phyloP scores from a whole-genome alignment of 2,113 vertebrate species.

The Diadophis punctatus region DNA sequence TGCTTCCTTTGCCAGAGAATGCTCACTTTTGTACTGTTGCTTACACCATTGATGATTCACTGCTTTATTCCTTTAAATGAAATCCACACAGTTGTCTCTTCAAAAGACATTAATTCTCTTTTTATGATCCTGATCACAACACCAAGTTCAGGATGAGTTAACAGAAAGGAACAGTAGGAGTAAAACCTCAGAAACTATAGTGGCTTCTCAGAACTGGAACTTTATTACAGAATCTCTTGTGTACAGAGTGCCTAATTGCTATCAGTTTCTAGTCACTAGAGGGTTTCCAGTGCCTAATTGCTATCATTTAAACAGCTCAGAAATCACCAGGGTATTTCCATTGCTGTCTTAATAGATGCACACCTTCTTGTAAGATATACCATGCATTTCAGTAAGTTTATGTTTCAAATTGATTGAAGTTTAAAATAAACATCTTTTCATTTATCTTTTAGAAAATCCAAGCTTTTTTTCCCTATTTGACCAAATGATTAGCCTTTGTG shows the following conservation, averaged over 20 bases:
- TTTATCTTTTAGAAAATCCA: neutral
- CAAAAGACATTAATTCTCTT: neutral
- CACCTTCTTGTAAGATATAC: neutral
- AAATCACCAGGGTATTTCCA: neutral
- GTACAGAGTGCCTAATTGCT: neutral
- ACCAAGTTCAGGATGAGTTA: neutral
- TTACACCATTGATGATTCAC: neutral
- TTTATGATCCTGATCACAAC: neutral
- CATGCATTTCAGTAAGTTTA: neutral
- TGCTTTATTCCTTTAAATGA: neutral
- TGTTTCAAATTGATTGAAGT: neutral
- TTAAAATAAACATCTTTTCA: neutral
- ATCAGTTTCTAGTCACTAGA: neutral
- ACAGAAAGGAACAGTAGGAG: neutral
- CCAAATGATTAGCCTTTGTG: neutral
- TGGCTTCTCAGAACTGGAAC: neutral
- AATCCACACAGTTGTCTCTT: neutral
- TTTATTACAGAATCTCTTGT: neutral
- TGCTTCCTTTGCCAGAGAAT: neutral
- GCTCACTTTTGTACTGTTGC: neutral
- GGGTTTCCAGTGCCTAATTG: neutral
- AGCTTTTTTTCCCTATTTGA: neutral
- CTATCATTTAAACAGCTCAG: neutral
- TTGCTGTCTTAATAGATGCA: neutral
- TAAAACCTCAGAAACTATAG: neutral